A percentile compares a stretch with the other conserved stretches of the same genome.
Conservation (phyloP, 2,113 vertebrate species). For the Myotis davidii region DNA sequence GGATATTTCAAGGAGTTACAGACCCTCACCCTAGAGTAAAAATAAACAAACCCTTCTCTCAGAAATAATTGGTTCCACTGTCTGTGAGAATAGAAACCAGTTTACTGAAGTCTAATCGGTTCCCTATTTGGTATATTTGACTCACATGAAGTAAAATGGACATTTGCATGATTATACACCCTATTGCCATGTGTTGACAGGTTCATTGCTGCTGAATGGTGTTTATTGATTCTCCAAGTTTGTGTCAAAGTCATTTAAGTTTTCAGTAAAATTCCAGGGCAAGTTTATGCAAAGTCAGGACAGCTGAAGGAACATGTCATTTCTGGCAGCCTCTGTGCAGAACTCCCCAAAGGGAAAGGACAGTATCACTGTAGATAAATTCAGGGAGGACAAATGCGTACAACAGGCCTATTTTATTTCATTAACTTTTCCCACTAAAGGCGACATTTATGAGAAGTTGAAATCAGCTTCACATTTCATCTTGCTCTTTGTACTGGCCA, state of each 20-base stretch:
- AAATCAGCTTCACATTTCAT: neutral
- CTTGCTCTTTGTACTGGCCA: neutral
- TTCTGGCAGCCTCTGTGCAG: neutral
- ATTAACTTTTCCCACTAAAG: neutral
- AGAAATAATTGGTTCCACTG: conserved; percentile 56
- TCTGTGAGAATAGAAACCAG: conserved; percentile 25
- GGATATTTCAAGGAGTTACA: conserved; percentile 23
- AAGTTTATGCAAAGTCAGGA: neutral
- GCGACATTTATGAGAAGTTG: neutral
- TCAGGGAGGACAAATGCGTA: neutral
- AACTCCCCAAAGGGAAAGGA: neutral
- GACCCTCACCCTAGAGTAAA: conserved; percentile 8
- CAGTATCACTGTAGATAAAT: neutral
- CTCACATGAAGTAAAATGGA: conserved; percentile 4
- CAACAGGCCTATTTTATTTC: neutral
- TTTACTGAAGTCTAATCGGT: conserved; percentile 60
- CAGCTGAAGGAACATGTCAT: neutral
- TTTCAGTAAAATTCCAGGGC: conserved; percentile 45
- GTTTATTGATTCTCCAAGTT: conserved; percentile 57
- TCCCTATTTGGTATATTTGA: conserved; percentile 52
- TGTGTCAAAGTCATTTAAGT: conserved; percentile 56
- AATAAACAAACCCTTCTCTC: conserved; percentile 42
- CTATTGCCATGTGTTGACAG: conserved; percentile 62
- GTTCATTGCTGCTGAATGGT: conserved; percentile 40
- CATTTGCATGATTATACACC: conserved; percentile 50